Conservation (phyloP, 2,888 invertebrate species). For the Andrena praecox region DNA sequence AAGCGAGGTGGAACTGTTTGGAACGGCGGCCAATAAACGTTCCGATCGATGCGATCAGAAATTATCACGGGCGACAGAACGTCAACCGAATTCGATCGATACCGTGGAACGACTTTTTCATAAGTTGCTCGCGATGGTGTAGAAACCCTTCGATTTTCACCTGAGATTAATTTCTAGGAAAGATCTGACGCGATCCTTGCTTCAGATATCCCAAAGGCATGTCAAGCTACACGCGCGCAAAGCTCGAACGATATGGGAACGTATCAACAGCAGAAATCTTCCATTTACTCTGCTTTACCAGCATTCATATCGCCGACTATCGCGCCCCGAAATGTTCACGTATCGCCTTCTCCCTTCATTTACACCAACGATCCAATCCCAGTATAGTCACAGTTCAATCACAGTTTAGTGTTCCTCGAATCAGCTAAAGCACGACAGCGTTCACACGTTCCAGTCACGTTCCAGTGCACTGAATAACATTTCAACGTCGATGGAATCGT, state of each 20-base stretch:
- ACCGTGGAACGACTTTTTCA: background rate
- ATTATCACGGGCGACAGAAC: background rate
- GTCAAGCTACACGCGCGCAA: too few species aligned
- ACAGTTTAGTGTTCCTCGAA: conserved; percentile 45
- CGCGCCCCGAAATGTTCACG: background rate
- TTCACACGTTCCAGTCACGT: conserved; percentile 50
- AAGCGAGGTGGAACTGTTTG: conserved; percentile 13
- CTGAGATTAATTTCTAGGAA: background rate
- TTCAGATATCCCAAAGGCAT: too few species aligned
- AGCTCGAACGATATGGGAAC: background rate
- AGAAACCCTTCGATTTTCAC: background rate
- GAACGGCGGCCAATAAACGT: conserved; percentile 21
- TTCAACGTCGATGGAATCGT: conserved; percentile 52
- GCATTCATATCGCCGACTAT: background rate
- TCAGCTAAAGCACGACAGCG: conserved; percentile 23
- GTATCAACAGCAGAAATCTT: background rate
- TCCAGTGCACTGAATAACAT: conserved; percentile 46
- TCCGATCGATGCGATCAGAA: conserved; percentile 12
- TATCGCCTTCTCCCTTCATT: conserved; percentile 11
- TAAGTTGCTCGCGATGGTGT: background rate
- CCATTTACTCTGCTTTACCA: background rate
- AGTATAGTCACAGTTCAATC: conserved; percentile 43
- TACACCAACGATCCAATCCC: conserved; percentile 19
- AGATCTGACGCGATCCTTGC: too few species aligned
- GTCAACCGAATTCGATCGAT: conserved; percentile 8